phyloP scores from a whole-genome alignment of 2,113 vertebrate genomes.

The Saccopteryx bilineata region DNA sequence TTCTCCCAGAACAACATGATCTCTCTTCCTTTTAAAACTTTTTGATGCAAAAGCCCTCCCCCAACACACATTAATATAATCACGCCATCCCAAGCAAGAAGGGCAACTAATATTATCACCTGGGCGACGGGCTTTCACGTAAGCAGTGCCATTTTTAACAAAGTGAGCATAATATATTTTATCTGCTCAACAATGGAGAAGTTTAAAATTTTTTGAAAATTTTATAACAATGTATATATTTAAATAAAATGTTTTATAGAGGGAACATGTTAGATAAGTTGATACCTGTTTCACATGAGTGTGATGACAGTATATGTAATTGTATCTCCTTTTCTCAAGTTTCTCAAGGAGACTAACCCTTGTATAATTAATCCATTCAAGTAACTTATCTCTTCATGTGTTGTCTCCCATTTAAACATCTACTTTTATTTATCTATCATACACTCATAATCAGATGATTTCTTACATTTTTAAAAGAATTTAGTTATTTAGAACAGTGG shows the following conservation, averaged over 20 bases:
- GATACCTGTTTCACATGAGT: background rate
- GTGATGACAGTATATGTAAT: background rate
- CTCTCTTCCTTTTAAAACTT: too few species aligned
- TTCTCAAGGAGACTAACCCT: background rate
- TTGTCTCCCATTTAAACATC: background rate
- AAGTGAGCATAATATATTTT: too few species aligned
- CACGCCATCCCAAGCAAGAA: too few species aligned
- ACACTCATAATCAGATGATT: background rate
- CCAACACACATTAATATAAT: too few species aligned
- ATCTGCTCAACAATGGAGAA: background rate
- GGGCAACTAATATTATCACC: too few species aligned
- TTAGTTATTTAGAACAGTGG: background rate
- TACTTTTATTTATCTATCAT: background rate
- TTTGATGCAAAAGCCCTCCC: too few species aligned
- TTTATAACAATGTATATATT: background rate
- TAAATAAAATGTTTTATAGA: background rate
- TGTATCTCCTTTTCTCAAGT: background rate
- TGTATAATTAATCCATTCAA: background rate
- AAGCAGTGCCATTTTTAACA: too few species aligned
- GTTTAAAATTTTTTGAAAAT: background rate
- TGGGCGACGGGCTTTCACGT: too few species aligned
- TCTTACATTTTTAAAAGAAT: background rate
- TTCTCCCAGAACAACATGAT: too few species aligned
- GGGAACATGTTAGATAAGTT: background rate
- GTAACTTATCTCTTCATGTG: background rate